Base-by-base conservation (phyloP, 2,888 invertebrate species). In the Malachius bipustulatus region DNA sequence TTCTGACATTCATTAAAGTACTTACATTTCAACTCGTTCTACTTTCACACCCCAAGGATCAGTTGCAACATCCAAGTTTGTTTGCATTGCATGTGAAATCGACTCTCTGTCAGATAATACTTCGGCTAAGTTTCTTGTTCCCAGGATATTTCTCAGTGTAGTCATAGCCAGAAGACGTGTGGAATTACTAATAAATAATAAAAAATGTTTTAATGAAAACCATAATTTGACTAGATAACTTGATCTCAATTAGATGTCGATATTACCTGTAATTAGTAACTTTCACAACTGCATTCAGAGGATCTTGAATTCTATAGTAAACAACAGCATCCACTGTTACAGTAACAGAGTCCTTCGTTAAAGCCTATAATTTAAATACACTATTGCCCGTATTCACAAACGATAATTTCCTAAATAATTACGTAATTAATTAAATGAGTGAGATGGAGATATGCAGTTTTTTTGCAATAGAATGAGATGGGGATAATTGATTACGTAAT, bases 1-100 rank as follows among this genome's bases (percentile, higher is more conserved):
- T n/a, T n/a, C n/a, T n/a, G n/a, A n/a, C n/a, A n/a, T n/a, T n/a
- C n/a, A n/a, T n/a, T 28, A n/a, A n/a, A 8, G 6, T 14, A 63
- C 75, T 74, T 67, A 88, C 88, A 94, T 90, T 73, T 94, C 93
- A 14, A 93, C 93, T 45, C 93, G 69, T 60, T 93, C 91, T 9
- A 91, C 89, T 65, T 89, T 88, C 26, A 90, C 85, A 15, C 89
- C 90, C 90, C 90, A 89, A 2, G 85, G 85, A 54, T 88, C 88
- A 0, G 89, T 88, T 26, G 88, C 88, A 40, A 83, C 82, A 49
- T 89, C 88, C 43, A 90, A 60, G 30, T 80, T 78, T 27, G 74
- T 64, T 60, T 90, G 88, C 90, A 94, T 93, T 44, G 81, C 78
- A 55, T 83, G 82, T 29, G 90, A 88, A 51, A 96, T 89, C 9